Evolutionary conservation across 2,113 vertebrate species (phyloP), one percentile per base, ranked within the genome.

Genomic region (Struthidea cinerea): DNA sequence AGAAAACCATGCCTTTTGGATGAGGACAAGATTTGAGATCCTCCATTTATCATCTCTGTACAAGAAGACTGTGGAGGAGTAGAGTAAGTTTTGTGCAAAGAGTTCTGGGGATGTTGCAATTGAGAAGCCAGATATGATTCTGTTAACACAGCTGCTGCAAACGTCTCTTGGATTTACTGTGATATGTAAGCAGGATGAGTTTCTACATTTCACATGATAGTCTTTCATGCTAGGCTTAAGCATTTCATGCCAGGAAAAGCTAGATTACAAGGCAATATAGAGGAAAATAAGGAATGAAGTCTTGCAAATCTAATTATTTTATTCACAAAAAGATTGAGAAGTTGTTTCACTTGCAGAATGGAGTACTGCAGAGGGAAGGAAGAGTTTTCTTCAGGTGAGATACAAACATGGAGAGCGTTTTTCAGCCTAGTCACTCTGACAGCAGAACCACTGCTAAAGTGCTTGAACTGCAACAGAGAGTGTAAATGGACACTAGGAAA

Each of bases 131-230:
- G 60, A 6, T 71, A 50, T 1, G 16, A 37, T 75, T 81, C 26
- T 84, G n/a, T 74, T 73, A 44, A 56, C 11, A 5, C 3, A 65
- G 56, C 7, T 73, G 75, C 65, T 86, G 60, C 23, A n/a, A 47
- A 42, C 7, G 19, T 35, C 35, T 53, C 35, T 53, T 27, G 22
- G 26, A 11, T 53, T 18, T 56, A 12, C 55, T 65, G 35, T 69
- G n/a, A 41, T 24, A 22, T 3, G 1, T 24, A 37, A 83, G 41
- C 44, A 60, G 46, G 32, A 9, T 69, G 57, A 61, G 27, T 80
- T 92, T 52, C 61, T 24, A 0, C 37, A 20, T 49, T 33, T 76
- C 11, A 19, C 0, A 0, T 39, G 11, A 8, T 16, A 67, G 44
- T 44, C 27, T 23, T 87, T 69, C 24, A 2, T 75, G 85, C 8